Evolutionary conservation across 2,113 vertebrate species (phyloP).

Genomic region (Melanerpes aurifrons): DNA sequence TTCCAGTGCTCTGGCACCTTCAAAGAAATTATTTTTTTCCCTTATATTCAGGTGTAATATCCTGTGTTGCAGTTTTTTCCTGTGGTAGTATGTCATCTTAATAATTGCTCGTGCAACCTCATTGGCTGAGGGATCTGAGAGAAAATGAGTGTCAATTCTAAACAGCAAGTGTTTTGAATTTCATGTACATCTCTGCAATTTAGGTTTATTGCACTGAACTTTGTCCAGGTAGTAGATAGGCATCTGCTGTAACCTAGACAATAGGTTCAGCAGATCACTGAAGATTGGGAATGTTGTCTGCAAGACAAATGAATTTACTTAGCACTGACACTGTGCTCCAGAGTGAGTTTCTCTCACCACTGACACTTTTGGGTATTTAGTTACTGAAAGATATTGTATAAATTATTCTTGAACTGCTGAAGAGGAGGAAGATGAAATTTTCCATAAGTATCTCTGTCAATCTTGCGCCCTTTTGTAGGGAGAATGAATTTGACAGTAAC

Average conservation of each 20-base stretch:
- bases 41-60: no score
- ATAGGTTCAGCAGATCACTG: background rate
- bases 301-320: accelerated
- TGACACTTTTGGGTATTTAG: background rate
- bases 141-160: background rate
- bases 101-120: background rate
- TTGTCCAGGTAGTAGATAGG: background rate
- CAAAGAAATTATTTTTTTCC: no score
- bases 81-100: accelerated
- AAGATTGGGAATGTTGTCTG: background rate
- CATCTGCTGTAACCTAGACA: accelerated
- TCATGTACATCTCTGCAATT: background rate
- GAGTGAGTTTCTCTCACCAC: background rate
- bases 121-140: background rate
- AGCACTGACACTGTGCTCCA: background rate
- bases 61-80: no score
- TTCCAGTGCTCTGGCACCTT: no score
- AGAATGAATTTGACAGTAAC: background rate
- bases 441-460: accelerated
- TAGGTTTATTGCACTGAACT: background rate
- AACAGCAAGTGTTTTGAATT: background rate
- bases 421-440: background rate
- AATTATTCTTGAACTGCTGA: background rate
- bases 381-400: background rate
- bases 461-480: background rate